These are phyloP conservation scores for Rotaria macrura DNA, from an alignment of 2,888 invertebrate genomes.

Conservation along the genomic window DNA sequence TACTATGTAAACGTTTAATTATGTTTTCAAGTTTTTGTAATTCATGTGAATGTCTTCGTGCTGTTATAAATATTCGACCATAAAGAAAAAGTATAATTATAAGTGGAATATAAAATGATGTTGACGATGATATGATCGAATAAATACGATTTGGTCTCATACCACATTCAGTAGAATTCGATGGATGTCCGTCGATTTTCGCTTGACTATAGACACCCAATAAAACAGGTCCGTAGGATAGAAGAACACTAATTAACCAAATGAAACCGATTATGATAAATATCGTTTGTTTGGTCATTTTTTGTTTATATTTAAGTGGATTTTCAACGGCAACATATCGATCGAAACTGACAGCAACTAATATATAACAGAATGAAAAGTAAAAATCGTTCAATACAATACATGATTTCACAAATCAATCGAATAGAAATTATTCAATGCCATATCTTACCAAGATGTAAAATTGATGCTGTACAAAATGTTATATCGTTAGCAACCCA, in stretches of 20 bases:
- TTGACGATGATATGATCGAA: slow-evolving; percentile 30
- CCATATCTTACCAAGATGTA: slow-evolving; percentile 17
- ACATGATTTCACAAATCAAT: too few species aligned
- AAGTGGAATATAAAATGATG: slow-evolving; percentile 33
- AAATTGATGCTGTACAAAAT: slow-evolving; percentile 33
- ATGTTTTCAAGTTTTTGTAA: slow-evolving; percentile 17
- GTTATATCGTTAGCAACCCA: slow-evolving; percentile 32
- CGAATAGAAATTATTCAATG: too few species aligned
- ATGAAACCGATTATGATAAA: slow-evolving; percentile 25
- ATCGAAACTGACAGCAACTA: slow-evolving; percentile 27
- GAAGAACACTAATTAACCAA: slow-evolving; percentile 30
- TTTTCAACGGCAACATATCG: slow-evolving; percentile 32
- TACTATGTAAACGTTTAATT: neutral
- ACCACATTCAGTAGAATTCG: neutral
- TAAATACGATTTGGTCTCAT: slow-evolving; percentile 25
- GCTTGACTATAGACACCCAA: neutral
- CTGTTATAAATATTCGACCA: slow-evolving; percentile 25
- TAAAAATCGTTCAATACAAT: too few species aligned
- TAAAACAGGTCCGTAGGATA: slow-evolving; percentile 31
- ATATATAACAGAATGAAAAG: too few species aligned
- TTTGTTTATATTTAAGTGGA: slow-evolving; percentile 29
- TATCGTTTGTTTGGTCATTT: slow-evolving; percentile 13
- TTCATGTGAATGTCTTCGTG: slow-evolving; percentile 25
- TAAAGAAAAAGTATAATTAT: slow-evolving; percentile 29
- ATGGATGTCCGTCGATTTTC: too few species aligned